phyloP scores from a whole-genome alignment of 1,140 invertebrate species.

The Anastrepha obliqua region DNA sequence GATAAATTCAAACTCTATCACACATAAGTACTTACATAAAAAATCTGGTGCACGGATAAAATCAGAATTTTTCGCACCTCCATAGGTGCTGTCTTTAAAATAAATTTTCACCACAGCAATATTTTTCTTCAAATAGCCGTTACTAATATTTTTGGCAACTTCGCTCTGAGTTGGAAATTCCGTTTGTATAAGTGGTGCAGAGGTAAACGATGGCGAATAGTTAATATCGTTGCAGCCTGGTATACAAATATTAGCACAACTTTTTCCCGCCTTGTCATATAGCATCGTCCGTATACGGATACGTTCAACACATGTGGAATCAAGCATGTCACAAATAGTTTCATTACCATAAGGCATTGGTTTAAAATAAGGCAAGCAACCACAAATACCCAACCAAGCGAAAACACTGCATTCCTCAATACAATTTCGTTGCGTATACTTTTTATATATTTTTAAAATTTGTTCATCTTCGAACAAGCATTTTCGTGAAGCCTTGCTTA shows the following conservation, averaged over 20 bases:
- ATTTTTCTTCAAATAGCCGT: conserved; percentile 82
- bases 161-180: conserved; percentile 61
- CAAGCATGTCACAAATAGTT: conserved; percentile 63
- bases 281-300: conserved; percentile 60
- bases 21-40: conserved; percentile 78
- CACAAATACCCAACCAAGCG: conserved; percentile 79
- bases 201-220: conserved; percentile 78
- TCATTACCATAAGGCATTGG: conserved; percentile 73
- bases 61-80: conserved; percentile 81
- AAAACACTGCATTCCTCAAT: conserved; percentile 83
- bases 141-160: conserved; percentile 77
- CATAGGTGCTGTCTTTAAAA: conserved; percentile 82
- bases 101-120: conserved; percentile 84
- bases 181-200: conserved; percentile 68
- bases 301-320: conserved; percentile 62
- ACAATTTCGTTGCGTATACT: conserved; percentile 77
- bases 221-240: conserved; percentile 83
- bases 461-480: conserved; percentile 84
- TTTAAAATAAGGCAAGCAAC: conserved; percentile 83
- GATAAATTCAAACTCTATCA: no score
- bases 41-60: conserved; percentile 86
- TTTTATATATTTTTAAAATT: conserved; percentile 78
- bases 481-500: conserved; percentile 81
- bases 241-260: conserved; percentile 77
- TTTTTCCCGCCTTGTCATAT: conserved; percentile 55